phyloP scores from a whole-genome alignment of 2,797 vertebrate species.

The Monodelphis domestica region DNA sequence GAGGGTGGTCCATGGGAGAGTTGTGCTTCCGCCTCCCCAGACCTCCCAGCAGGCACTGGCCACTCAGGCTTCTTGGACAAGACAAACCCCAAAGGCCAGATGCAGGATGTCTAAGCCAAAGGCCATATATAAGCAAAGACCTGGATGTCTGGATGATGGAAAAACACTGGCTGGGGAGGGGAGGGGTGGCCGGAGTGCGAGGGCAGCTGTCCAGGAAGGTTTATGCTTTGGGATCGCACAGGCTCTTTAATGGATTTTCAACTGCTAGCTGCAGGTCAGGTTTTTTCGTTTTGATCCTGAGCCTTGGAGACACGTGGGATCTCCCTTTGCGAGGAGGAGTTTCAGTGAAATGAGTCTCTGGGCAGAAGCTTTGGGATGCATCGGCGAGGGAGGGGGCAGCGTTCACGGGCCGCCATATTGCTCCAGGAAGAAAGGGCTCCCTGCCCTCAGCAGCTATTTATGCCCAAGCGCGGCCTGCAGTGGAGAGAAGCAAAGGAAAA shows the following conservation, averaged over 20 bases:
- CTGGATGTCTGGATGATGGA: conserved; percentile 5
- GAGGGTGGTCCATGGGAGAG: not conserved
- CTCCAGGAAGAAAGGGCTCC: conserved; percentile 53
- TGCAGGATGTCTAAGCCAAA: not conserved
- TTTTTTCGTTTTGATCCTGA: conserved; percentile 54
- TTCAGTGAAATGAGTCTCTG: conserved; percentile 78
- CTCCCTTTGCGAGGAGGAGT: conserved; percentile 64
- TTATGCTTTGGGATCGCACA: not conserved
- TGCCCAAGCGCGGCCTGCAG: conserved; percentile 28
- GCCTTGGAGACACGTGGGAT: conserved; percentile 69
- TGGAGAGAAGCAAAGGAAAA: not conserved
- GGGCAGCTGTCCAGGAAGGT: not conserved
- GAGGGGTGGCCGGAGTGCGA: not conserved
- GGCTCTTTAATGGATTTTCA: conserved; percentile 37
- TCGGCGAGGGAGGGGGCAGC: conserved; percentile 34
- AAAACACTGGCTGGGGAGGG: not conserved
- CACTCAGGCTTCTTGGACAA: conserved; percentile 9
- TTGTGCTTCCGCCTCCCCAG: conserved; percentile 9
- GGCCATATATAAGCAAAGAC: not conserved
- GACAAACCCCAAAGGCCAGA: not conserved
- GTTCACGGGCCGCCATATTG: conserved; percentile 34
- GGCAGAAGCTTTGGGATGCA: conserved; percentile 66
- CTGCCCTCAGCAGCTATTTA: not conserved
- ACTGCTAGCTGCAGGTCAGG: conserved; percentile 44
- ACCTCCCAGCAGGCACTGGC: not conserved